Percentiles rank a stretch among this genome's conserved stretches.
Conservation (phyloP, 1,140 invertebrate species). For the Druon quercuslanigerum region DNA sequence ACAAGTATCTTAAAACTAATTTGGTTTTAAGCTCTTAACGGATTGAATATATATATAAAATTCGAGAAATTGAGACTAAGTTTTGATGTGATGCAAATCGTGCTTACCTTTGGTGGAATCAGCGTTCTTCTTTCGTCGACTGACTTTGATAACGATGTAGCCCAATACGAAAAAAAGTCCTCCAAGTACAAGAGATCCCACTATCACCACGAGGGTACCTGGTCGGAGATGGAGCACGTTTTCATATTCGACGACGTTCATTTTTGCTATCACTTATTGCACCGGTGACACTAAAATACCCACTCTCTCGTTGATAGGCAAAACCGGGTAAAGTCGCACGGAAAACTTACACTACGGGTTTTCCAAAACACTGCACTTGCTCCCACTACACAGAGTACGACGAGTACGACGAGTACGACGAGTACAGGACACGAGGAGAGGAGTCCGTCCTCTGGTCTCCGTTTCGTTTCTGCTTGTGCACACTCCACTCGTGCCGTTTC, state of each 20-base stretch:
- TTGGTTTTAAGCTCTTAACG: no score
- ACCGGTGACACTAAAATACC: background rate
- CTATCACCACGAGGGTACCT: background rate
- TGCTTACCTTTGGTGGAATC: constrained; percentile 8
- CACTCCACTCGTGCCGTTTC: no score
- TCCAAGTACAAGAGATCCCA: constrained; percentile 12
- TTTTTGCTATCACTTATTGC: background rate
- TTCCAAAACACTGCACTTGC: background rate
- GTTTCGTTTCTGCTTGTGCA: no score
- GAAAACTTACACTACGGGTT: background rate
- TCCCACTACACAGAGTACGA: background rate
- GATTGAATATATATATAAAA: no score
- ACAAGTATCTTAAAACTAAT: no score
- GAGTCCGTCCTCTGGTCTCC: no score
- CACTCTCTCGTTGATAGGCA: background rate
- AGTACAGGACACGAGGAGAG: constrained; percentile 3
- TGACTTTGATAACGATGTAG: background rate
- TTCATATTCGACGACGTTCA: constrained; percentile 8
- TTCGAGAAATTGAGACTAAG: no score
- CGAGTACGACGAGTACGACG: no score
- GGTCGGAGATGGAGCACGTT: background rate
- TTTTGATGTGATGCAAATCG: background rate
- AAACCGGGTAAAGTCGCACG: background rate
- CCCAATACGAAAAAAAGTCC: constrained; percentile 13
- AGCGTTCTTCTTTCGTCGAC: constrained; percentile 13